Percentiles rank a stretch among this genome's conserved stretches.
Conservation (phyloP, 2,113 vertebrate species). For the Paedocypris sp. region DNA sequence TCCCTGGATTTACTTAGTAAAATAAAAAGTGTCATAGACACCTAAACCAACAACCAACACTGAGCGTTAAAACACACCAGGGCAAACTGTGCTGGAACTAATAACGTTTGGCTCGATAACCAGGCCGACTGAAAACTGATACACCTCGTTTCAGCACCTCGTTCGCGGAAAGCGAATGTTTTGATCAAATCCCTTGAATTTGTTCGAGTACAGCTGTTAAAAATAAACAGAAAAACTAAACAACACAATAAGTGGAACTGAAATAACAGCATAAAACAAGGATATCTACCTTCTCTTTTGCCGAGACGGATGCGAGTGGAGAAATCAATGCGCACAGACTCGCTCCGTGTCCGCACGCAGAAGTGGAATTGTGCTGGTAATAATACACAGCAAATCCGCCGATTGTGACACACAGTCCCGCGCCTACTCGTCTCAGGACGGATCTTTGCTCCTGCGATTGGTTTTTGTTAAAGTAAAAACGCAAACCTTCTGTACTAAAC, state of each 20-base stretch:
- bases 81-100: too few relatives aligned
- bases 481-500: slow-evolving; percentile 5
- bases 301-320: slow-evolving; percentile 50
- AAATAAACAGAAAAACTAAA: neutral
- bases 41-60: too few relatives aligned
- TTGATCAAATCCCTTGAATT: neutral
- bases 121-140: neutral
- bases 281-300: slow-evolving; percentile 53
- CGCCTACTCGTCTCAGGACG: slow-evolving; percentile 25
- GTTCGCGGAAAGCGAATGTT: slow-evolving; percentile 55
- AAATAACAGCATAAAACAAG: too few relatives aligned
- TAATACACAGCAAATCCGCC: slow-evolving; percentile 34
- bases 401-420: slow-evolving; percentile 37
- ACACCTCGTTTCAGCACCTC: slow-evolving; percentile 51
- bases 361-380: slow-evolving; percentile 1
- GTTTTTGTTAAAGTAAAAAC: neutral
- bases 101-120: neutral
- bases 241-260: neutral
- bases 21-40: too few relatives aligned
- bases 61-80: too few relatives aligned
- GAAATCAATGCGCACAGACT: slow-evolving; percentile 33
- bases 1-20: too few relatives aligned
- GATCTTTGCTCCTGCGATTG: neutral
- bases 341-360: slow-evolving; percentile 25
- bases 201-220: neutral